Percentiles rank a stretch among this genome's conserved stretches.
These are phyloP conservation scores for Drosophila antonietae DNA, from an alignment of 2,888 invertebrate species.

Conservation along the genomic window DNA sequence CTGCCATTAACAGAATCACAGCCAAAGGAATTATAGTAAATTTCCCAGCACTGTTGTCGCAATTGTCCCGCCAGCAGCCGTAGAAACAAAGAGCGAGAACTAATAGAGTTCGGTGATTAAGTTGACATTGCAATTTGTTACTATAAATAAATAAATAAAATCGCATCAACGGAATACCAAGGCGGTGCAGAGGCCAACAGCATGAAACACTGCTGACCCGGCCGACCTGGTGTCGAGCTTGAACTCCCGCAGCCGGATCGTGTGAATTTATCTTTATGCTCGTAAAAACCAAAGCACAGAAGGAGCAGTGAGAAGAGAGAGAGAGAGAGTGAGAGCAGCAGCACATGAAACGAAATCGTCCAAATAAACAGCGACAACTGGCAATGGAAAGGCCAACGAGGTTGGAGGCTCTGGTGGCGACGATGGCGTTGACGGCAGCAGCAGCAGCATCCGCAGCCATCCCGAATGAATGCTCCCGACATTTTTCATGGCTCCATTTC, in stretches of 20 bases:
- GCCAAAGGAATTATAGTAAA: conserved; percentile 1
- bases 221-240: conserved; percentile 29
- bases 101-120: conserved; percentile 76
- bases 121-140: conserved; percentile 78
- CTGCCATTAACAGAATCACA: neutral
- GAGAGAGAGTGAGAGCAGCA: neutral
- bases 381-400: conserved; percentile 16
- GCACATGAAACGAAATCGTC: conserved; percentile 66
- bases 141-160: conserved; percentile 78
- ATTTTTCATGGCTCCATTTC: conserved; percentile 75
- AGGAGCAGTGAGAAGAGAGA: neutral
- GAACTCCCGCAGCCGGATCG: conserved; percentile 52
- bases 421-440: conserved; percentile 47
- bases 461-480: conserved; percentile 62
- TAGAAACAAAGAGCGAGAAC: conserved; percentile 51
- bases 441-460: conserved; percentile 36
- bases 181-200: conserved; percentile 28
- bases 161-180: conserved; percentile 62
- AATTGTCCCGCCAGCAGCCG: conserved; percentile 5
- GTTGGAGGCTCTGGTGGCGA: conserved; percentile 13
- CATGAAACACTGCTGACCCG: conserved; percentile 24
- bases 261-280: conserved; percentile 76
- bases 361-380: conserved; percentile 69
- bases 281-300: conserved; percentile 59
- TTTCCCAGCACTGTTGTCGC: conserved; percentile 9